A percentile compares a stretch with the other conserved stretches of the same genome.
Conservation (phyloP, 2,113 vertebrate genomes). For the Osmerus eperlanus region DNA sequence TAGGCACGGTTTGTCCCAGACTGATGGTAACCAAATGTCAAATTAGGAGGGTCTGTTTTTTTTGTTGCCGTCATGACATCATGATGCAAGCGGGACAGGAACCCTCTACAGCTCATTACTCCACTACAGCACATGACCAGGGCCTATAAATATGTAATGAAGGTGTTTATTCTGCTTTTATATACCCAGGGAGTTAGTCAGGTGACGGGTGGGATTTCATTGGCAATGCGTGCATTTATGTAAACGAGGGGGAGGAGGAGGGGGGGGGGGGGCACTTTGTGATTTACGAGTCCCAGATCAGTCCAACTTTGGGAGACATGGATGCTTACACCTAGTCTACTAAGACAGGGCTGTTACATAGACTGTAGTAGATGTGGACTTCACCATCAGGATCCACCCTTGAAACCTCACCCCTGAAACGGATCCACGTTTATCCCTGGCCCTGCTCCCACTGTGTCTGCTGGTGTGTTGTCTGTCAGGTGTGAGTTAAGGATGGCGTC, state of each 20-base stretch:
- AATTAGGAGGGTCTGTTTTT: conserved; percentile 38
- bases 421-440: not conserved
- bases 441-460: conserved; percentile 9
- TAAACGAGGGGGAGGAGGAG: not conserved
- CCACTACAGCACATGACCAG: conserved; percentile 32
- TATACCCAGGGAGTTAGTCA: conserved; percentile 29
- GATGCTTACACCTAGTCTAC: too few relatives aligned
- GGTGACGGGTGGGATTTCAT: conserved; percentile 17
- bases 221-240: conserved; percentile 14
- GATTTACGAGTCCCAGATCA: too few relatives aligned
- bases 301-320: too few relatives aligned
- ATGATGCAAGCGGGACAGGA: conserved; percentile 33
- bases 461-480: conserved; percentile 16
- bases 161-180: conserved; percentile 27
- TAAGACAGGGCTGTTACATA: too few relatives aligned
- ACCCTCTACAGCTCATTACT: conserved; percentile 33
- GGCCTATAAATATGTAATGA: conserved; percentile 42
- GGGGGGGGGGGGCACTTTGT: not conserved
- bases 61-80: conserved; percentile 9
- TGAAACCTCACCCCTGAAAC: not conserved
- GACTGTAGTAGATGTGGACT: too few relatives aligned
- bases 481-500: conserved; percentile 55
- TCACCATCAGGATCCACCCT: too few relatives aligned
- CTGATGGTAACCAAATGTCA: conserved; percentile 68
- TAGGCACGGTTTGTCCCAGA: conserved; percentile 49